A percentile compares a stretch with the other conserved stretches of the same genome.
Conservation (phyloP, 2,113 vertebrate species). For the Equus przewalskii region DNA sequence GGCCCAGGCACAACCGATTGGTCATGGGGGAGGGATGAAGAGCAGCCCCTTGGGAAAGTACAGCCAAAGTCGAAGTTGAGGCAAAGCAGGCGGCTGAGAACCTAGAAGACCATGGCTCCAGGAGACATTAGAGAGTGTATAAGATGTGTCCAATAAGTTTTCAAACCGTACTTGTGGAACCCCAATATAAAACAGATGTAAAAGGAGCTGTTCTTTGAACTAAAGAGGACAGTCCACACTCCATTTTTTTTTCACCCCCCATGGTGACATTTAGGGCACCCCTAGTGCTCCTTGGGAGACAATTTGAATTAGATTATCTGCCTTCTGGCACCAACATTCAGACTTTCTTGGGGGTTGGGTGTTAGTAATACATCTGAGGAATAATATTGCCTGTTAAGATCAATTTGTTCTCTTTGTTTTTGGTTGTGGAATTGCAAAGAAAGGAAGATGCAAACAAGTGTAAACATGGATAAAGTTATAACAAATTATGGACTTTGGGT, state of each 20-base stretch:
- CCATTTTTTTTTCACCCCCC: neutral
- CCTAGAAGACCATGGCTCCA: neutral
- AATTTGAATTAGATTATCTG: neutral
- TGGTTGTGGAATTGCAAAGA: neutral
- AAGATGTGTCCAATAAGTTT: neutral
- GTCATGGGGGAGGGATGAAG: neutral
- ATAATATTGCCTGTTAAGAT: neutral
- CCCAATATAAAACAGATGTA: neutral
- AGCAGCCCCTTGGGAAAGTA: neutral
- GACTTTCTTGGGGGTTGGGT: neutral
- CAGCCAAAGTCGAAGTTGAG: neutral
- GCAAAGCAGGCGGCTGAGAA: neutral
- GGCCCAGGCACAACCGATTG: neutral
- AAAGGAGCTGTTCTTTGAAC: neutral
- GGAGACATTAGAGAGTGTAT: neutral
- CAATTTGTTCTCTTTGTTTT: neutral
- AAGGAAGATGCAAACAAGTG: neutral
- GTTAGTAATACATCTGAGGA: neutral
- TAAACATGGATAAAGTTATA: conserved; percentile 33
- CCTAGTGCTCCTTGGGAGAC: neutral
- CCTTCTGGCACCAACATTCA: neutral
- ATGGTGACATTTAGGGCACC: neutral
- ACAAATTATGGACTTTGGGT: neutral
- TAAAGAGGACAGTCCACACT: neutral
- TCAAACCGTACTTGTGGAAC: neutral